Base-by-base conservation (phyloP, 1,140 invertebrate genomes). In the Leptopilina boulardi region DNA sequence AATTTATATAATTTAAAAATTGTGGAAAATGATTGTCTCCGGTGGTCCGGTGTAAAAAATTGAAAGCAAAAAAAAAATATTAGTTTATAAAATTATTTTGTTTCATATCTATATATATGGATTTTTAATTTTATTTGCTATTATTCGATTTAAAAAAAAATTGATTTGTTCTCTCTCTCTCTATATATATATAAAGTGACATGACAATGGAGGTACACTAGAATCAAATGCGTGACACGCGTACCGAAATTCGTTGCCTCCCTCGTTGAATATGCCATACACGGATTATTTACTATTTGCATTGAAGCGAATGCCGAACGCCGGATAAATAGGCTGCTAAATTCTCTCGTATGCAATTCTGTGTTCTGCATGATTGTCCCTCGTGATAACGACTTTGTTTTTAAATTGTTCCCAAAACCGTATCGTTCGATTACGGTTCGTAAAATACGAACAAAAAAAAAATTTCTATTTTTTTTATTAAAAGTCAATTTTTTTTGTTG, bases 241-340 rank as follows among this genome's bases (percentile, higher is more conserved):
- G 44, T 66, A 41, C 23, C 56, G 56, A 75, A 75, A 56, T 75
- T 75, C 54, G 30, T 21, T 75, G 23, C 10, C 5, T 30, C 23
- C 34, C 51, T 30, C 74, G 42, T 75, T 66, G 56, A 70, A 75
- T 30, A 75, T 75, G 59, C 75, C 18, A 41, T 21, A 47, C 66
- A 71, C 47, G 75, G 70, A 76, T 76, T 76, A 76, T 76, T 76
- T 76, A 76, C 70, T 71, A 76, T 76, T 76, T 71, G 47, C 19
- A 34, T 34, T 54, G 70, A 71, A 76, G 38, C 23, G 70, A 76
- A 71, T 76, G 44, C 41, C 70, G 30, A 51, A 19, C 75, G 26
- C 23, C 42, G 44, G 70, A 51, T 26, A 42, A 54, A 54, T 47
- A 30, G 56, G 44, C 74, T 75, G 41, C 74, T 66, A 44, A 51